Evolutionary conservation across 2,888 invertebrate species (phyloP).

Genomic region (Dasysyrphus tricinctus): DNA sequence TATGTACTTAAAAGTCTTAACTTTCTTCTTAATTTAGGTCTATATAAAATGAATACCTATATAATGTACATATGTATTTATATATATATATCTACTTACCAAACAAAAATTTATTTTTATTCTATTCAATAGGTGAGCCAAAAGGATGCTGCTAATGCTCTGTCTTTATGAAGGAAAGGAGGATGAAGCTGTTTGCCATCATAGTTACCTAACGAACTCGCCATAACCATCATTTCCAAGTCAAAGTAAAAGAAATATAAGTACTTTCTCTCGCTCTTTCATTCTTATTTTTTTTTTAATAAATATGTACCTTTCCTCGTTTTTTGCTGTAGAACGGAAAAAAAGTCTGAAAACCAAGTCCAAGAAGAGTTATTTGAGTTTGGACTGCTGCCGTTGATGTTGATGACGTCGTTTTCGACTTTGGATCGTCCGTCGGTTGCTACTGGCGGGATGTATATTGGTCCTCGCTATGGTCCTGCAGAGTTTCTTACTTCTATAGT

Average conservation of each 20-base stretch:
- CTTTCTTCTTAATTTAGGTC: background rate
- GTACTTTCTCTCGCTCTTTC: slow-evolving; percentile 30
- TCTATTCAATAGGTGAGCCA: slow-evolving; percentile 18
- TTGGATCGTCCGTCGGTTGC: background rate
- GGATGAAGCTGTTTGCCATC: slow-evolving; percentile 8
- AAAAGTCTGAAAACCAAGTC: slow-evolving; percentile 41
- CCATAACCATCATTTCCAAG: slow-evolving; percentile 22
- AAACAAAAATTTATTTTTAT: slow-evolving; percentile 2
- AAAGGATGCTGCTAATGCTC: slow-evolving; percentile 15
- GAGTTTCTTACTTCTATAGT: background rate
- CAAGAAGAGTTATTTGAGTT: slow-evolving; percentile 65
- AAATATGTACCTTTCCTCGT: background rate
- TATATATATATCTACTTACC: background rate
- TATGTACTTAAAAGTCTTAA: background rate
- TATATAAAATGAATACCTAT: background rate
- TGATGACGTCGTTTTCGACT: slow-evolving; percentile 12
- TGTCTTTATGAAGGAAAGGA: background rate
- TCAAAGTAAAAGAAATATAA: slow-evolving; percentile 20
- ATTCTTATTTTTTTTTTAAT: slow-evolving; percentile 7
- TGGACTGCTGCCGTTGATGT: slow-evolving; percentile 43
- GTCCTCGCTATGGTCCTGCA: slow-evolving; percentile 6
- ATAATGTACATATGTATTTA: rapidly evolving
- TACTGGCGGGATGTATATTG: background rate
- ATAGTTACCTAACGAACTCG: slow-evolving; percentile 41
- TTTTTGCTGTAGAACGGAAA: background rate